Evolutionary conservation across 2,113 vertebrate species (phyloP).

Genomic region (Australoheros scitulus): DNA sequence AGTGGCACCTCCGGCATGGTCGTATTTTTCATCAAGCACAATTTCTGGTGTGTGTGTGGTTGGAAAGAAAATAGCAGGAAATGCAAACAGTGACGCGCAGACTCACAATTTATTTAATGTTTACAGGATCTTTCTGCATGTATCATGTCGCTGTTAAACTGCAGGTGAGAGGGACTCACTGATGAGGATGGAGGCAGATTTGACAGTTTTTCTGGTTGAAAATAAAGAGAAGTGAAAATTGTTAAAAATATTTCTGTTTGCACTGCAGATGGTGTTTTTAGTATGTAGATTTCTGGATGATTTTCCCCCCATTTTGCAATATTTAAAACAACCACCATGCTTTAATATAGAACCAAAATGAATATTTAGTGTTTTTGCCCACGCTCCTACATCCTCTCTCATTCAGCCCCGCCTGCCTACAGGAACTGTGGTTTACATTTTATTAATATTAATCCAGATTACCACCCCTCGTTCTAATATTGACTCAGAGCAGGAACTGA

Average conservation of each 20-base stretch:
- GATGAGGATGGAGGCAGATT: background rate
- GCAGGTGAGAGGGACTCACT: background rate
- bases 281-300: slow-evolving; percentile 1
- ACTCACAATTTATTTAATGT: background rate
- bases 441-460: background rate
- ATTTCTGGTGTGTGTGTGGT: background rate
- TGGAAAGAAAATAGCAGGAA: background rate
- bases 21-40: background rate
- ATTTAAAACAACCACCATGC: background rate
- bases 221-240: slow-evolving; percentile 26
- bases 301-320: slow-evolving; percentile 12
- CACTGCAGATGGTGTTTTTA: background rate
- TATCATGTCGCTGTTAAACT: background rate
- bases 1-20: background rate
- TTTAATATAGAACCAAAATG: background rate
- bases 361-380: background rate
- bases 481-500: slow-evolving; percentile 1
- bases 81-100: background rate
- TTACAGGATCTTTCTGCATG: background rate
- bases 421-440: background rate
- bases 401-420: background rate
- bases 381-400: background rate
- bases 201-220: background rate
- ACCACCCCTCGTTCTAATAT: background rate
- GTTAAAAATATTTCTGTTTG: background rate